Evolutionary conservation across 2,797 vertebrate species (phyloP), one percentile per base, ranked within the genome.

Genomic region (Acanthurus tractus): DNA sequence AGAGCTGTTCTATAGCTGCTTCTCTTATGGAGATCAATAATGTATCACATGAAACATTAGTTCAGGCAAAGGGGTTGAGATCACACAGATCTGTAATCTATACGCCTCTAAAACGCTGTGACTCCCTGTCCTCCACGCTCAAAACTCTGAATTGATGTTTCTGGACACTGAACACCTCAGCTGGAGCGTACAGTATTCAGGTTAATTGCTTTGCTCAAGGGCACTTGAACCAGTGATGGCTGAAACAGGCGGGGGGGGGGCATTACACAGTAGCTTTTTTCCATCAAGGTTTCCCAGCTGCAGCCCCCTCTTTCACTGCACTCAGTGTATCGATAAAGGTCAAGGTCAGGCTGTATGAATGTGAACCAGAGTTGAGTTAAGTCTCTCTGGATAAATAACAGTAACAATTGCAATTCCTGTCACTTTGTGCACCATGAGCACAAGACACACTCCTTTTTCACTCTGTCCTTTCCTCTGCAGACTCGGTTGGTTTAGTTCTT

Each of bases 21-120:
- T 74, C 79, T 69, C 81, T 74, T 74, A 84, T 83, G 55, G 75
- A 81, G 74, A 91, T 93, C 90, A 85, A 91, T 91, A 91, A 88
- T 87, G 90, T 85, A 91, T 89, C 81, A 22, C 63, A 64, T 87
- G 86, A 89, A 84, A 84, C 78, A 63, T 78, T 49, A 73, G 81
- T 63, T 74, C 67, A 68, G 67, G 53, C 66, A 70, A 89, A 89
- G 86, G 88, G 84, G 75, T 79, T 79, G 68, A 64, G 76, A 82
- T 83, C 83, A 49, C 69, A 68, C 75, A 20, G 61, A 76, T 83
- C 83, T 84, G 82, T 87, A 88, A 88, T 81, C 54, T 63, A 84
- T 89, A 88, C 75, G 74, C 66, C 48, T 74, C 73, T 78, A 74
- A 84, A 84, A 80, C 22, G 40, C 71, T 58, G 29, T 46, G 66